Percentiles rank a stretch among this genome's conserved stretches.
Conservation (phyloP, 2,888 invertebrate species). For the Cheilosia vernalis region DNA sequence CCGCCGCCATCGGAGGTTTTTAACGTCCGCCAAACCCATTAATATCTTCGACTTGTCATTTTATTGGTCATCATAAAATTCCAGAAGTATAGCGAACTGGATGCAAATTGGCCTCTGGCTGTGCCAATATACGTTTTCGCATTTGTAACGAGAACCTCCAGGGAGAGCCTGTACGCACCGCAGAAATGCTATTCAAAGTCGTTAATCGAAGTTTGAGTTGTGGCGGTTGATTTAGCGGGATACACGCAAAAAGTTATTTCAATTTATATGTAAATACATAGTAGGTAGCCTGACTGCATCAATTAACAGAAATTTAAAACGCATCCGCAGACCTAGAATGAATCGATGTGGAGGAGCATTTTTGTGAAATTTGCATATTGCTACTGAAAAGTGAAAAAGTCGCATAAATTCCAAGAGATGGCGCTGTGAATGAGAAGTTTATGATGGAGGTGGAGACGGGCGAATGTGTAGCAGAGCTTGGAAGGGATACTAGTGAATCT, state of each 20-base stretch:
- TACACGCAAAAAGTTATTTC: conserved; percentile 12
- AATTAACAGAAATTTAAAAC: conserved; percentile 28
- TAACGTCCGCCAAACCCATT: conserved; percentile 34
- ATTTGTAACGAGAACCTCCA: conserved; percentile 48
- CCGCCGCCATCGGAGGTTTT: neutral
- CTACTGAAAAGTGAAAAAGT: conserved; percentile 29
- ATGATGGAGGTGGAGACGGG: neutral
- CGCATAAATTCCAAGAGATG: conserved; percentile 19
- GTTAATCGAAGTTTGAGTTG: conserved; percentile 33
- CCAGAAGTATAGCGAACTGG: conserved; percentile 51
- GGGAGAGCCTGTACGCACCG: neutral
- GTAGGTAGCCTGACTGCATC: neutral
- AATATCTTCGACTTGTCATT: conserved; percentile 61
- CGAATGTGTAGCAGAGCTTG: too few species aligned
- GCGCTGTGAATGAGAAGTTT: conserved; percentile 25
- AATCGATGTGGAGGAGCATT: conserved; percentile 14
- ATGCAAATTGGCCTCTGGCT: conserved; percentile 67
- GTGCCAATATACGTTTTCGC: conserved; percentile 44
- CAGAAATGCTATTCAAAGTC: conserved; percentile 25
- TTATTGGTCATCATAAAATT: conserved; percentile 67
- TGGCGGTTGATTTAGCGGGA: conserved; percentile 27
- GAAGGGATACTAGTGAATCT: too few species aligned
- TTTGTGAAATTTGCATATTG: conserved; percentile 31
- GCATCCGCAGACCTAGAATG: conserved; percentile 1
- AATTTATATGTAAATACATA: conserved; percentile 39